Conservation (phyloP, 2,797 vertebrate genomes). For the Scyliorhinus canicula region DNA sequence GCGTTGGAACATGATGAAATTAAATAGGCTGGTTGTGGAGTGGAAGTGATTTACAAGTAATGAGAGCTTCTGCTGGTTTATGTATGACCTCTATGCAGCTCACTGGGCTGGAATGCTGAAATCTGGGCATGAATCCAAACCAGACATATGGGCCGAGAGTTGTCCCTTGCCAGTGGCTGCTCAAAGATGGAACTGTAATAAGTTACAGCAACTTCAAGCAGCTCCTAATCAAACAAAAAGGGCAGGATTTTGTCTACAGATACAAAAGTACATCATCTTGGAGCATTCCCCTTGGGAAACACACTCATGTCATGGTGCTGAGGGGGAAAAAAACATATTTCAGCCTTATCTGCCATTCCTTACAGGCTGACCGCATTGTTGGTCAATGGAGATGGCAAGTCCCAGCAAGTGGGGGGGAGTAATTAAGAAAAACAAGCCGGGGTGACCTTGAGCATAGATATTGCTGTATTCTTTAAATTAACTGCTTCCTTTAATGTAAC, state of each 20-base stretch:
- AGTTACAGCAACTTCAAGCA: background rate
- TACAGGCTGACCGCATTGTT: background rate
- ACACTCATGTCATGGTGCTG: background rate
- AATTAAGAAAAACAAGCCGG: background rate
- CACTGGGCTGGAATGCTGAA: background rate
- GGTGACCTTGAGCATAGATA: background rate
- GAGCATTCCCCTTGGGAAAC: background rate
- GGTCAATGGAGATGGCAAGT: background rate
- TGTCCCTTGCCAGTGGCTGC: background rate
- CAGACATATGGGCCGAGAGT: background rate
- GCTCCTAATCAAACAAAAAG: background rate
- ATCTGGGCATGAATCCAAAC: background rate
- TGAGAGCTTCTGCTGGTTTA: background rate
- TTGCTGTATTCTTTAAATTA: background rate
- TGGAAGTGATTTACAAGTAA: background rate
- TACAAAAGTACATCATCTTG: background rate
- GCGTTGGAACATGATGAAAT: background rate
- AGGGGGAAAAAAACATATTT: background rate
- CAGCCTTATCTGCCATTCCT: background rate
- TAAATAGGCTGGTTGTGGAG: background rate
- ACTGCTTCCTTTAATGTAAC: background rate
- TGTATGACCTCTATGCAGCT: background rate
- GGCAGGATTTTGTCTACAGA: background rate
- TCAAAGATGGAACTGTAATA: background rate
- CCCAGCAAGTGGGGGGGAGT: background rate